Evolutionary conservation across 2,113 vertebrate genomes (phyloP).

Genomic region (Clarias magur): DNA sequence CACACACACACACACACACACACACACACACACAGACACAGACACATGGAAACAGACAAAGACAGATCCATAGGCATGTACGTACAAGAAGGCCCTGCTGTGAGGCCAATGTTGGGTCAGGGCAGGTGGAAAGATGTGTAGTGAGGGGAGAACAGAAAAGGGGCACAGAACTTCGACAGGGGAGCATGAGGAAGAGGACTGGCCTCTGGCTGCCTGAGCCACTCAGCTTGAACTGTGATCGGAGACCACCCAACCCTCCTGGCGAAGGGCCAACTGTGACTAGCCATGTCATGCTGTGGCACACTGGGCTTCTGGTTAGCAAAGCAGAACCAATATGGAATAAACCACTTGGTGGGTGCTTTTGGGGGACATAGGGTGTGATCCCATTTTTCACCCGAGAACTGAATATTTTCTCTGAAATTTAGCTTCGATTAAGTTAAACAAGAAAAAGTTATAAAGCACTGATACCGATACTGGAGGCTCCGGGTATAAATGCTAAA

Average conservation of each 20-base stretch:
- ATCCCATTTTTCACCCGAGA: not conserved
- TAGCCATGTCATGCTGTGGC: constrained; percentile 39
- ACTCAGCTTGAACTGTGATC: constrained; percentile 49
- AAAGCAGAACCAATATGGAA: not conserved
- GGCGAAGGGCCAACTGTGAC: constrained; percentile 56
- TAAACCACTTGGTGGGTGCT: not conserved
- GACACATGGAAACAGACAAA: constrained; percentile 17
- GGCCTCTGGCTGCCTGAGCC: constrained; percentile 48
- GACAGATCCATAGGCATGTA: constrained; percentile 37
- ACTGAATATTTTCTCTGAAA: not conserved
- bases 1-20: constrained; percentile 5
- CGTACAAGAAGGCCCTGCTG: constrained; percentile 37
- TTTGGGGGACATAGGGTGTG: not conserved
- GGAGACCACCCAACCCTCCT: constrained; percentile 71
- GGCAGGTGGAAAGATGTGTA: constrained; percentile 1
- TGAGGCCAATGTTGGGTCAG: constrained; percentile 35
- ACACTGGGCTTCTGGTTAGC: constrained; percentile 18
- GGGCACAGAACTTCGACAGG: not conserved
- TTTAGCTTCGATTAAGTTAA: not conserved
- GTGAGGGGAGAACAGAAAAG: not conserved
- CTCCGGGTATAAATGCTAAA: not conserved
- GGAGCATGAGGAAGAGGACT: not conserved
- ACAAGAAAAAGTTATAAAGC: not conserved
- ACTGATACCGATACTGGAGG: not conserved
- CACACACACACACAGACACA: constrained; percentile 11